Evolutionary conservation across 2,797 vertebrate species (phyloP).

Genomic region (Serranus cabrilla): DNA sequence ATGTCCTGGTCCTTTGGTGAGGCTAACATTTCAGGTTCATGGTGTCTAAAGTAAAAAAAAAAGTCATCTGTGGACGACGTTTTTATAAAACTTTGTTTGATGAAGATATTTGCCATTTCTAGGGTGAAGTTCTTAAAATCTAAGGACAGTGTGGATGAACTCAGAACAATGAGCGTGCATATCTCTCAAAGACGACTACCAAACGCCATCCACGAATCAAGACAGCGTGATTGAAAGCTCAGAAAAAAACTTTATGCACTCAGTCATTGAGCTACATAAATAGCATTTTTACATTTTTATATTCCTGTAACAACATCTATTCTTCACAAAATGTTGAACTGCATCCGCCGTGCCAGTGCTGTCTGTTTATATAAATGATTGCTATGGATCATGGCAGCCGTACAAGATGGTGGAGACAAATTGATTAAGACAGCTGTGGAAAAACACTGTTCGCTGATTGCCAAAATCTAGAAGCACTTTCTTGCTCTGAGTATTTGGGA

Average conservation of each 20-base stretch:
- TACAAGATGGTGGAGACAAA: conserved; percentile 51
- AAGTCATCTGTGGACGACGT: too few relatives aligned
- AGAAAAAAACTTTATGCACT: not conserved
- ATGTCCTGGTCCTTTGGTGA: too few relatives aligned
- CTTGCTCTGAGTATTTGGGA: conserved; percentile 60
- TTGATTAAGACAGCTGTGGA: conserved; percentile 70
- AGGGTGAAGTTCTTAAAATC: too few relatives aligned
- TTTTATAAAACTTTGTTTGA: too few relatives aligned
- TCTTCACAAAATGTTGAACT: conserved; percentile 20
- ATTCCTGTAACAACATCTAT: conserved; percentile 7
- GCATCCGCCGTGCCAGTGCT: conserved; percentile 7
- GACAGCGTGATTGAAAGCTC: too few relatives aligned
- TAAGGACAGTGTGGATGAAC: too few relatives aligned
- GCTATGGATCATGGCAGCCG: conserved; percentile 37
- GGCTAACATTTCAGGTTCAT: too few relatives aligned
- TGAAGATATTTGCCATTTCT: too few relatives aligned
- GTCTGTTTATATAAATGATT: conserved; percentile 52
- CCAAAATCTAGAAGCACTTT: conserved; percentile 63
- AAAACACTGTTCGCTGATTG: conserved; percentile 50
- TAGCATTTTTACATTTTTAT: conserved; percentile 2
- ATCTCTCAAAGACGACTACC: too few relatives aligned
- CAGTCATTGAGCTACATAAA: conserved; percentile 1
- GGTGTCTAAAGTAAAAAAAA: too few relatives aligned
- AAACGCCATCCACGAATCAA: too few relatives aligned
- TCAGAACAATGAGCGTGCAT: too few relatives aligned